Conservation (phyloP, 2,113 vertebrate genomes). For the Tursiops truncatus region DNA sequence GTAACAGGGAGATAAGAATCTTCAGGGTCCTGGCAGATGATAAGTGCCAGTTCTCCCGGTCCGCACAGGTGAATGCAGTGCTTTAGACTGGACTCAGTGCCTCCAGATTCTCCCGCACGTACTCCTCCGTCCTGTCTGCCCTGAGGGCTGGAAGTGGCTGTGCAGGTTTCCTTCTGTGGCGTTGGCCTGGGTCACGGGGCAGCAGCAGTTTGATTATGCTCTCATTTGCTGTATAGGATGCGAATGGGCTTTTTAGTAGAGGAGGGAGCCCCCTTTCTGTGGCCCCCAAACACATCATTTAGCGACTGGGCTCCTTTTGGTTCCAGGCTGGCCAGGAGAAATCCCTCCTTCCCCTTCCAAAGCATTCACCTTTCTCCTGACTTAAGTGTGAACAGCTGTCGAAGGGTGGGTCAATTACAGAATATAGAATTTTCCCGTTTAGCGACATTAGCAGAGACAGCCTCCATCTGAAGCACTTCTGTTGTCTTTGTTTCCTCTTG, state of each 20-base stretch:
- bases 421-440: slow-evolving; percentile 12
- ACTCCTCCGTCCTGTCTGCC: not conserved
- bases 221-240: not conserved
- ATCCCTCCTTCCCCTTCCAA: not conserved
- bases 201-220: not conserved
- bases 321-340: not conserved
- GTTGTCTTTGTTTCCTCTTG: slow-evolving; percentile 60
- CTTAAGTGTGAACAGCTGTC: not conserved
- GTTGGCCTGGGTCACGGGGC: not conserved
- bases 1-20: slow-evolving; percentile 52
- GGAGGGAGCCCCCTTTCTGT: not conserved
- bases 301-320: not conserved
- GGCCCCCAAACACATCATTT: not conserved
- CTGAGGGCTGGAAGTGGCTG: not conserved
- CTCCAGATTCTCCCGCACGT: not conserved
- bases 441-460: not conserved
- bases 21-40: not conserved
- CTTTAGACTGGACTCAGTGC: not conserved
- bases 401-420: not conserved
- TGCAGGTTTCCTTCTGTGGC: not conserved
- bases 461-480: slow-evolving; percentile 34
- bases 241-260: not conserved
- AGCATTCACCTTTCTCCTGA: not conserved
- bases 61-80: slow-evolving; percentile 18
- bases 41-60: not conserved